Percentiles rank a stretch among this genome's conserved stretches.
Evolutionary conservation across 92 coral and sea anemone species (phyloP).

Genomic region (Actinostola sp.): DNA sequence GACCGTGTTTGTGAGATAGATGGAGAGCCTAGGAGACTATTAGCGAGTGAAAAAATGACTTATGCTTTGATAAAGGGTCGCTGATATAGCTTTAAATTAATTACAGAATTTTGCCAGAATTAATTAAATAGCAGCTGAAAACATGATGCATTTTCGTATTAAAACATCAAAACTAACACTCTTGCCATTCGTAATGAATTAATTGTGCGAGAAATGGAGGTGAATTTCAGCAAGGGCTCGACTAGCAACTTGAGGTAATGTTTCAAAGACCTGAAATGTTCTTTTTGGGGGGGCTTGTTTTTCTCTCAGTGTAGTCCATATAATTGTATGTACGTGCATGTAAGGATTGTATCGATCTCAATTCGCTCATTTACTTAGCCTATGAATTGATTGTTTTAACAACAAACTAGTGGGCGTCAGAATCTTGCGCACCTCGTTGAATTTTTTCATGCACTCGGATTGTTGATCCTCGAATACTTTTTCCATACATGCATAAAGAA

Average conservation of each 20-base stretch:
- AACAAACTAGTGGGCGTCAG: slow-evolving; percentile 31
- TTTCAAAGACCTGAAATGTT: not conserved
- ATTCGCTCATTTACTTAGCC: slow-evolving; percentile 19
- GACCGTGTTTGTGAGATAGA: not conserved
- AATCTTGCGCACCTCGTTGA: slow-evolving; percentile 34
- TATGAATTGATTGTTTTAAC: slow-evolving; percentile 11
- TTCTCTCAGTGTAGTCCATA: too few species aligned
- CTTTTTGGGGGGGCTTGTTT: too few species aligned
- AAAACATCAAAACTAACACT: slow-evolving; percentile 58
- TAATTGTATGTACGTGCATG: too few species aligned
- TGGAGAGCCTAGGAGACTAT: not conserved
- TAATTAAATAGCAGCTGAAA: slow-evolving; percentile 63
- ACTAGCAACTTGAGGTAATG: not conserved
- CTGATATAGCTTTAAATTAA: slow-evolving; percentile 65
- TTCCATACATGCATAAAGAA: not conserved
- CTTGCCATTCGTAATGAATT: slow-evolving; percentile 58
- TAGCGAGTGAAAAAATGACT: slow-evolving; percentile 70
- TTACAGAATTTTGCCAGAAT: slow-evolving; percentile 45
- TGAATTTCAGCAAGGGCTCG: slow-evolving; percentile 16
- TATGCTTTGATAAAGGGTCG: slow-evolving; percentile 49
- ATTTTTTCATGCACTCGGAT: not conserved
- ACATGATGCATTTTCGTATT: slow-evolving; percentile 62
- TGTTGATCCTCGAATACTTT: not conserved
- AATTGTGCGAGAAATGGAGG: slow-evolving; percentile 34
- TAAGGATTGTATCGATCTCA: slow-evolving; percentile 27